These are phyloP conservation scores for Hippocampus abdominalis DNA, from an alignment of 2,113 vertebrate species.

Conservation along the genomic window DNA sequence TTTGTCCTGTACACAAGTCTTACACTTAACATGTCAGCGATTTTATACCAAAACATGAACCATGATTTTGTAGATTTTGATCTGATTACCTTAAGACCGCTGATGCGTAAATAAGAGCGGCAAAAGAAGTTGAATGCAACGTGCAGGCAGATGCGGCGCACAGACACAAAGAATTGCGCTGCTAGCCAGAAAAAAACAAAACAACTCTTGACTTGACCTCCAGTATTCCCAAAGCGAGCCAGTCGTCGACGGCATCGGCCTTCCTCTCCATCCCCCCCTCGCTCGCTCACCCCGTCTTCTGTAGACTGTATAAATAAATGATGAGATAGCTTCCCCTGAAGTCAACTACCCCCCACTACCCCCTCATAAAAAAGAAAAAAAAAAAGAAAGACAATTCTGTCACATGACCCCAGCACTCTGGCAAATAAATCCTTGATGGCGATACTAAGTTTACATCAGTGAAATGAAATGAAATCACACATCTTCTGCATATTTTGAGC, in stretches of 20 bases:
- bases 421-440: constrained; percentile 52
- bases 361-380: constrained; percentile 34
- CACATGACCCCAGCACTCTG: constrained; percentile 42
- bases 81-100: neutral
- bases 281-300: constrained; percentile 56
- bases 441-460: constrained; percentile 8
- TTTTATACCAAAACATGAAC: neutral
- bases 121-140: neutral
- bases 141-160: neutral
- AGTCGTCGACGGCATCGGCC: constrained; percentile 38
- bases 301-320: constrained; percentile 71
- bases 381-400: constrained; percentile 20
- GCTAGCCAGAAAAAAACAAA: constrained; percentile 53
- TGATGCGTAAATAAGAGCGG: neutral
- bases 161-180: constrained; percentile 58
- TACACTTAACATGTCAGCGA: too few species aligned
- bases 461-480: neutral
- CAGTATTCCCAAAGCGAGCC: constrained; percentile 50
- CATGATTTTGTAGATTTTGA: neutral
- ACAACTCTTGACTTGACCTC: constrained; percentile 67
- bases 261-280: constrained; percentile 27
- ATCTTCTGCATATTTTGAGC: neutral
- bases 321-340: constrained; percentile 62
- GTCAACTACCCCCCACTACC: constrained; percentile 32
- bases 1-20: too few species aligned